Evolutionary conservation across 2,113 vertebrate species (phyloP).

Genomic region (Indri indri): DNA sequence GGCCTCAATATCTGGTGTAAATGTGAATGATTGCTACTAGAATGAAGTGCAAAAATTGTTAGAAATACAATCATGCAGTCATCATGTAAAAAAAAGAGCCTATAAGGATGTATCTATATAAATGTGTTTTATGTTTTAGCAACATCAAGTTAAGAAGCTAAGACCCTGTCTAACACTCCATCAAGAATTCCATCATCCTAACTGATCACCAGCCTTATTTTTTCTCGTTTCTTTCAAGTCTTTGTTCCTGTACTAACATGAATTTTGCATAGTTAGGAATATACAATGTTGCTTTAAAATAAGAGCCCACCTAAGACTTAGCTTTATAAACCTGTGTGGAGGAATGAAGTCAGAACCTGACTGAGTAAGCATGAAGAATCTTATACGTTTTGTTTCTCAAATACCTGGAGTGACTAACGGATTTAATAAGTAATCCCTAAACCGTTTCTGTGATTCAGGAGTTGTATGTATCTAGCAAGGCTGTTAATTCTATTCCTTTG

Average conservation of each 20-base stretch:
- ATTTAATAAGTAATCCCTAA: slow-evolving; percentile 27
- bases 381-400: not conserved
- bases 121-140: slow-evolving; percentile 39
- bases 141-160: slow-evolving; percentile 6
- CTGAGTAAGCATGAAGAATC: not conserved
- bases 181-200: not conserved
- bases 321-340: not conserved
- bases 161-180: not conserved
- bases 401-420: not conserved
- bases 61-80: slow-evolving; percentile 21
- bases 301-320: not conserved
- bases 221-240: slow-evolving; percentile 17
- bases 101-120: not conserved
- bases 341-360: slow-evolving; percentile 18
- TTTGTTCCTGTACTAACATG: not conserved
- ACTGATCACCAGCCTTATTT: slow-evolving; percentile 9
- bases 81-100: not conserved
- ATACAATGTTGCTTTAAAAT: slow-evolving; percentile 20
- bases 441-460: not conserved
- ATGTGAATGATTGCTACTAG: slow-evolving; percentile 41
- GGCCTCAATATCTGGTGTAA: not conserved
- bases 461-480: not conserved
- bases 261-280: slow-evolving; percentile 22
- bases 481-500: slow-evolving; percentile 12
- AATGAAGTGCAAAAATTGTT: not conserved